Evolutionary conservation across 1,140 invertebrate genomes (phyloP).

Genomic region (Camponotus pennsylvanicus): DNA sequence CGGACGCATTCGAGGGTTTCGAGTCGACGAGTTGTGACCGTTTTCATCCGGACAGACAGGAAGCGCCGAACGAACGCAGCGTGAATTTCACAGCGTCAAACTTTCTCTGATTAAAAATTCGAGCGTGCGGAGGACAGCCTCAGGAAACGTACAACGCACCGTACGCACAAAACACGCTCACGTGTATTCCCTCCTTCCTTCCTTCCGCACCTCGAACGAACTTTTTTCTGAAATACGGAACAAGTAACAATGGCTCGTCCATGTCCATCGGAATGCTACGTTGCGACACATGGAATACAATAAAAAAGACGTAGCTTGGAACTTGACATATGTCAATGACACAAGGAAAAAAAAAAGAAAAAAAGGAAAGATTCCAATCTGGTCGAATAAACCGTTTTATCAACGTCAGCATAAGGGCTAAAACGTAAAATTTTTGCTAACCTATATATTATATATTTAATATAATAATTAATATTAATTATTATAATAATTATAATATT

Average conservation of each 20-base stretch:
- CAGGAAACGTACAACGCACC: background rate
- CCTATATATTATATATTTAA: background rate
- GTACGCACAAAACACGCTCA: conserved; percentile 16
- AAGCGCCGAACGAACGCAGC: conserved; percentile 16
- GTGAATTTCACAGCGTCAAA: conserved; percentile 54
- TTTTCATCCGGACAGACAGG: conserved; percentile 34
- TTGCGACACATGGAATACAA: conserved; percentile 19
- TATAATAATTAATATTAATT: background rate
- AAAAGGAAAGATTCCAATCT: background rate
- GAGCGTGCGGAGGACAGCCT: conserved; percentile 26
- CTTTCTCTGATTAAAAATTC: conserved; percentile 60
- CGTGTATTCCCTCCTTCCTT: conserved; percentile 32
- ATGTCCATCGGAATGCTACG: conserved; percentile 22
- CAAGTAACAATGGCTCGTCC: conserved; percentile 48
- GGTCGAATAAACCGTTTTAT: conserved; percentile 10
- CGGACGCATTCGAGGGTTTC: conserved; percentile 32
- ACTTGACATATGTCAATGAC: conserved; percentile 57
- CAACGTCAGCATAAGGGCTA: conserved; percentile 3
- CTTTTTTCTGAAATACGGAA: conserved; percentile 44
- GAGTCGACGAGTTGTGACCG: conserved; percentile 33
- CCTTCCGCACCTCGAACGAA: conserved; percentile 38
- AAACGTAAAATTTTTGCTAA: conserved; percentile 15
- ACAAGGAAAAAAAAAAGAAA: conserved; percentile 7
- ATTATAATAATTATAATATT: background rate
- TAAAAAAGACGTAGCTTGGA: conserved; percentile 38